A percentile compares a stretch with the other conserved stretches of the same genome.
phyloP scores from a whole-genome alignment of 2,113 vertebrate species.

The Solea solea region DNA sequence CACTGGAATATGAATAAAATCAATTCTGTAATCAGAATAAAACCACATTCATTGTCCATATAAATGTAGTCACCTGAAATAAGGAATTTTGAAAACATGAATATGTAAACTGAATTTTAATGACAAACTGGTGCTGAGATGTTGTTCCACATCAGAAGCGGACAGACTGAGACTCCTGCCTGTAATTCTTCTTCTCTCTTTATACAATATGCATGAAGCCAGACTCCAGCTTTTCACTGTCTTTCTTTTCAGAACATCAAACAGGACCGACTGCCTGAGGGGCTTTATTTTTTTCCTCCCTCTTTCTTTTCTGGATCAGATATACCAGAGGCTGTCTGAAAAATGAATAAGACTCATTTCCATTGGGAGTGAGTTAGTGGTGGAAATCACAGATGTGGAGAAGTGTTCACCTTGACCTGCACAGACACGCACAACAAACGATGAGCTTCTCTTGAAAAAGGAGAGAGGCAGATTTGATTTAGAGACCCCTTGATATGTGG shows the following conservation, averaged over 20 bases:
- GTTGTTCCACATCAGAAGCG: neutral
- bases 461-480: conserved; percentile 25
- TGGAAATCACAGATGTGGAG: conserved; percentile 67
- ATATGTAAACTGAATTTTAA: too few relatives aligned
- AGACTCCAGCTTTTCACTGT: conserved; percentile 51
- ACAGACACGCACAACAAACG: conserved; percentile 35
- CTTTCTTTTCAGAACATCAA: conserved; percentile 66
- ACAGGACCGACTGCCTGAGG: conserved; percentile 63
- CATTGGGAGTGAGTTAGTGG: conserved; percentile 67
- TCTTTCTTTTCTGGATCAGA: conserved; percentile 47
- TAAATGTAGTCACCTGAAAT: too few relatives aligned
- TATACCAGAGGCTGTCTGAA: conserved; percentile 75
- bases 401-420: conserved; percentile 69
- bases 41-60: too few relatives aligned
- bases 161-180: conserved; percentile 27
- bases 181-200: conserved; percentile 53
- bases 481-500: conserved; percentile 9
- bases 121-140: neutral
- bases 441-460: conserved; percentile 14
- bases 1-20: too few relatives aligned
- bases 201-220: conserved; percentile 73
- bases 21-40: too few relatives aligned
- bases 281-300: conserved; percentile 25
- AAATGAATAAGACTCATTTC: conserved; percentile 76
- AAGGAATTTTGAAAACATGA: too few relatives aligned